Conservation (phyloP, 2,888 invertebrate genomes). For the Neuroscelio doddi region DNA sequence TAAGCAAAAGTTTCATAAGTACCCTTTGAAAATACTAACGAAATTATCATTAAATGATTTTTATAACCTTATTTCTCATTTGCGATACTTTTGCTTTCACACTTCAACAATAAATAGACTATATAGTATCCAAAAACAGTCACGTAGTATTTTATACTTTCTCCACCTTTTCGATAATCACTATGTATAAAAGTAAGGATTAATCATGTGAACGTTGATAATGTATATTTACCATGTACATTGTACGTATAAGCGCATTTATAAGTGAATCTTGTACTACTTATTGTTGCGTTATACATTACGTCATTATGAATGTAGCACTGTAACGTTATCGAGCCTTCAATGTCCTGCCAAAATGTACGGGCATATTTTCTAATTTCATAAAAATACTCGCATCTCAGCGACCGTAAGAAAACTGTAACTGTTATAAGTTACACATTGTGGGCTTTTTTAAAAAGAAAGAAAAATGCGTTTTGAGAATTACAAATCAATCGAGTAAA, state of each 20-base stretch:
- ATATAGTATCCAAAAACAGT: constrained; percentile 42
- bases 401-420: constrained; percentile 35
- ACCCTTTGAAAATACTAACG: too few relatives aligned
- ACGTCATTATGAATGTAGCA: constrained; percentile 34
- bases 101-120: constrained; percentile 26
- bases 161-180: constrained; percentile 56
- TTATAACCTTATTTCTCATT: too few relatives aligned
- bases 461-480: background rate
- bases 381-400: constrained; percentile 29
- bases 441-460: constrained; percentile 21
- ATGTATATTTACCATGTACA: constrained; percentile 66
- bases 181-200: constrained; percentile 54
- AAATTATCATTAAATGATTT: too few relatives aligned
- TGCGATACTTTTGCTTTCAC: constrained; percentile 17
- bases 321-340: constrained; percentile 41
- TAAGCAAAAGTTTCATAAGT: too few relatives aligned
- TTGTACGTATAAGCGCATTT: constrained; percentile 60
- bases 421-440: constrained; percentile 46
- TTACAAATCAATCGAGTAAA: constrained; percentile 15
- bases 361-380: constrained; percentile 44
- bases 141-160: constrained; percentile 63
- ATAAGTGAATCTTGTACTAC: constrained; percentile 45
- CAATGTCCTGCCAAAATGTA: constrained; percentile 23
- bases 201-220: constrained; percentile 59
- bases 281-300: constrained; percentile 45